Evolutionary conservation across 2,888 invertebrate species (phyloP).

Genomic region (Branchellion lobata): DNA sequence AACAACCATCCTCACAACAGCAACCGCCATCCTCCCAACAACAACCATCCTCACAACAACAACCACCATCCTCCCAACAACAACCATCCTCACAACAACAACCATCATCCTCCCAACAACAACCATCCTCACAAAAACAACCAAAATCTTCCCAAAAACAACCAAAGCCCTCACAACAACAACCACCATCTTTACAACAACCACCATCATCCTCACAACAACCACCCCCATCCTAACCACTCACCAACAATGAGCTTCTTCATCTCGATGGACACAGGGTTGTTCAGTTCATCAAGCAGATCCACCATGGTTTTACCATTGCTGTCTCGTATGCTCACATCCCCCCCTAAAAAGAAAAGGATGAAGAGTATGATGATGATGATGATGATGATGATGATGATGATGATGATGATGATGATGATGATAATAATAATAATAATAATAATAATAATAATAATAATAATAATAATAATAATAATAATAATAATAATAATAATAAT

Average conservation of each 20-base stretch:
- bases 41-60: not conserved
- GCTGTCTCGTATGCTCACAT: constrained; percentile 76
- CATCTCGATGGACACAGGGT: constrained; percentile 82
- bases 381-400: constrained; percentile 3
- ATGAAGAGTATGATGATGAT: too few relatives aligned
- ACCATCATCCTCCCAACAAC: not conserved
- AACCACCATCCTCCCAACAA: not conserved
- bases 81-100: not conserved
- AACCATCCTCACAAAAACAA: not conserved
- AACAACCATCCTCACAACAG: too few relatives aligned
- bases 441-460: not conserved
- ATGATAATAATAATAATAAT: constrained; percentile 8
- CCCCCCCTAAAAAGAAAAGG: constrained; percentile 69
- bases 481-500: too few relatives aligned
- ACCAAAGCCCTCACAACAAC: too few relatives aligned
- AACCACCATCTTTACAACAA: too few relatives aligned
- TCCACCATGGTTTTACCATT: constrained; percentile 82
- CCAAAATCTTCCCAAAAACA: not conserved
- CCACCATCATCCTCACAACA: too few relatives aligned
- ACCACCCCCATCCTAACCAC: constrained; percentile 43
- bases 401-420: constrained; percentile 2
- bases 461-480: constrained; percentile 12
- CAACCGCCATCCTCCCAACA: too few relatives aligned
- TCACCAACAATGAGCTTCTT: constrained; percentile 71
- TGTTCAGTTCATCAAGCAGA: constrained; percentile 81